These are phyloP conservation scores for Gallinago undulata DNA, from an alignment of 2,113 vertebrate species.

Conservation along the genomic window DNA sequence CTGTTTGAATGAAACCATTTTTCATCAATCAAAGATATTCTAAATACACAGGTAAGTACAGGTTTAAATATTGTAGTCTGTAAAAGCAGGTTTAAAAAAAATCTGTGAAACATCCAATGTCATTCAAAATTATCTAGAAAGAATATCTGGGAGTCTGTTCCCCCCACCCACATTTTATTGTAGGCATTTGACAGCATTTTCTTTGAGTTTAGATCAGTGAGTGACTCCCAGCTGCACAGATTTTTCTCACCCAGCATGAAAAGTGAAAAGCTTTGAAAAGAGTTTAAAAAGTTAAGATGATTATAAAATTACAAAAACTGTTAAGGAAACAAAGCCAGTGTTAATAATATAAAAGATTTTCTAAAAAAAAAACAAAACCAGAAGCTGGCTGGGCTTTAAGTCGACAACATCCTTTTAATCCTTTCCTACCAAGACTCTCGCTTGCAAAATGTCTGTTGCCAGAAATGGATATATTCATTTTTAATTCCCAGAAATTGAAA, in stretches of 20 bases:
- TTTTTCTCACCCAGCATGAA: background rate
- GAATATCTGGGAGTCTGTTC: background rate
- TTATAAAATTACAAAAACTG: background rate
- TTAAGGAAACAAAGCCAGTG: background rate
- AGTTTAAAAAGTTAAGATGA: background rate
- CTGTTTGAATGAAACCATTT: background rate
- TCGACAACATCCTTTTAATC: background rate
- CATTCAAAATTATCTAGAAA: background rate
- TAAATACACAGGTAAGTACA: background rate
- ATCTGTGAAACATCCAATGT: background rate
- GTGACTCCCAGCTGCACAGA: background rate
- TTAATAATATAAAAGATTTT: background rate
- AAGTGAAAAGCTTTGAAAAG: background rate
- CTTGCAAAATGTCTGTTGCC: background rate
- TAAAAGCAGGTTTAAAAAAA: background rate
- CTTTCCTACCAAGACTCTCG: background rate
- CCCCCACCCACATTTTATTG: background rate
- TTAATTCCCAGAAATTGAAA: background rate
- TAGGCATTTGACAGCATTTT: background rate
- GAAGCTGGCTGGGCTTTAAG: background rate
- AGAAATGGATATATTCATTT: background rate
- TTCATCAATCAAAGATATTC: background rate
- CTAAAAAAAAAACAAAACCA: background rate
- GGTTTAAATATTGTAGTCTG: background rate
- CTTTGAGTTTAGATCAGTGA: background rate